Percentiles rank a stretch among this genome's conserved stretches.
phyloP scores from a whole-genome alignment of 2,113 vertebrate genomes.

The Malurus alboscapulatus region DNA sequence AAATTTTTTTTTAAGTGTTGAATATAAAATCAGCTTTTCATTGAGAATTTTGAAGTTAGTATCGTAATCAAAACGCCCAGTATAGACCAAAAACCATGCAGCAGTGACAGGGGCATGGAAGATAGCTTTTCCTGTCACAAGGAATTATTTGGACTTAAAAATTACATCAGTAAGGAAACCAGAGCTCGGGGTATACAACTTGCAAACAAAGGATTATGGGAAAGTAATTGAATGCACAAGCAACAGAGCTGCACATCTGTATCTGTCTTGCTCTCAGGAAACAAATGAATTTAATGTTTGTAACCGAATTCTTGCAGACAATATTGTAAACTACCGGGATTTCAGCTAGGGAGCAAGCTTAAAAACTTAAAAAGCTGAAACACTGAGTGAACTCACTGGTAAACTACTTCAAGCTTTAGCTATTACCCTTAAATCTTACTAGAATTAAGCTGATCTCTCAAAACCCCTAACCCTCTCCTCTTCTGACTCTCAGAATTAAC shows the following conservation, averaged over 20 bases:
- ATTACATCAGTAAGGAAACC: background rate
- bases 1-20: background rate
- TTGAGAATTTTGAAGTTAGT: background rate
- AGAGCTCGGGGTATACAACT: background rate
- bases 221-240: background rate
- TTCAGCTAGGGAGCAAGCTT: background rate
- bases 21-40: background rate
- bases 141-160: background rate
- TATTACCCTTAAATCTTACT: slow-evolving; percentile 10
- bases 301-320: background rate
- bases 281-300: background rate
- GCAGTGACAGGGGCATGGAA: background rate
- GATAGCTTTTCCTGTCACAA: background rate
- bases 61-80: background rate
- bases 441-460: background rate
- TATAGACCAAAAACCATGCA: background rate
- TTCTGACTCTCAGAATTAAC: background rate
- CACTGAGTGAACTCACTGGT: background rate
- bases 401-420: background rate
- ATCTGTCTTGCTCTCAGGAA: background rate
- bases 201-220: background rate
- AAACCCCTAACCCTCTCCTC: background rate
- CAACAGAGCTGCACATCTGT: background rate
- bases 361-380: background rate
- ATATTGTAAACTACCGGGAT: background rate